phyloP scores from a whole-genome alignment of 2,888 invertebrate species.

The Tenthredo livida region DNA sequence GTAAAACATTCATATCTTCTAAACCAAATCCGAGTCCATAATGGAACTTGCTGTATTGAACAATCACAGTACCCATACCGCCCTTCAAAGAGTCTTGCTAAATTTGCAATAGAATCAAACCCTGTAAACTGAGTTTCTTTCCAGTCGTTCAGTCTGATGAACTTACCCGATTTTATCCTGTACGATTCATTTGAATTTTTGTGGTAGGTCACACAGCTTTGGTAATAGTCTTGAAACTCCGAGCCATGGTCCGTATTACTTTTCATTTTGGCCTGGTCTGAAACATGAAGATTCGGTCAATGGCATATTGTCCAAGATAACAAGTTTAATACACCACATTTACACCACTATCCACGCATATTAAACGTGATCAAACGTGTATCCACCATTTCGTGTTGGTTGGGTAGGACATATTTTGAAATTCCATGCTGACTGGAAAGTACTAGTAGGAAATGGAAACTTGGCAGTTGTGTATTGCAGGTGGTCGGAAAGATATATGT shows the following conservation, averaged over 20 bases:
- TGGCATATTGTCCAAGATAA: not conserved
- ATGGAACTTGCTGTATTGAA: no score
- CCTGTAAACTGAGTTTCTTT: not conserved
- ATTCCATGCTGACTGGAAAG: no score
- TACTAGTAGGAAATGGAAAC: not conserved
- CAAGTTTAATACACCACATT: no score
- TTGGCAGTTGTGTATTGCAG: not conserved
- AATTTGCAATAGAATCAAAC: not conserved
- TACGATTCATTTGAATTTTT: slow-evolving; percentile 52
- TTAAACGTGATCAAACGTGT: no score
- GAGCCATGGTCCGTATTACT: not conserved
- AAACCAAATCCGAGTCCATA: no score
- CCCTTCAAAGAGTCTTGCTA: not conserved
- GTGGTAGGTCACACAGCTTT: slow-evolving; percentile 67
- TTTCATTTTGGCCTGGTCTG: slow-evolving; percentile 60
- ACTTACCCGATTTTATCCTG: slow-evolving; percentile 62
- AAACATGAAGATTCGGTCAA: not conserved
- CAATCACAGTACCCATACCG: no score
- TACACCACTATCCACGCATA: no score
- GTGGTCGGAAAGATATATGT: not conserved
- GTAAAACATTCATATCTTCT: no score
- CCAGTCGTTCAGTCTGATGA: not conserved
- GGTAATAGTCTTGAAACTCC: slow-evolving; percentile 60
- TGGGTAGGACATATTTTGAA: no score
- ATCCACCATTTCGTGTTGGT: no score